These are phyloP conservation scores for Pogoniulus pusillus DNA, from an alignment of 2,797 vertebrate species.

Conservation along the genomic window DNA sequence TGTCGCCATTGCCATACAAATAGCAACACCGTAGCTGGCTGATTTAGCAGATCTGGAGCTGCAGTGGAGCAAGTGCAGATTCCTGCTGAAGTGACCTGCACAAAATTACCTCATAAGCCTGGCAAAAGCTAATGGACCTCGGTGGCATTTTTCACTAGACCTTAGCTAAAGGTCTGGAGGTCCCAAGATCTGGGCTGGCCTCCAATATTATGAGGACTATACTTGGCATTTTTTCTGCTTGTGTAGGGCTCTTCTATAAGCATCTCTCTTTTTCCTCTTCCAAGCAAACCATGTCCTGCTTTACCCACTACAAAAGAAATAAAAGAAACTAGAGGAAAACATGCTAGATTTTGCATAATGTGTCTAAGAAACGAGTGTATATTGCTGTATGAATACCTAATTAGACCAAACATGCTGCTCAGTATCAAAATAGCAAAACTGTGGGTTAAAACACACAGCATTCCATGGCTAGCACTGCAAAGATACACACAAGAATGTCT, in stretches of 20 bases:
- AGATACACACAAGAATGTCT: background rate
- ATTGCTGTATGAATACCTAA: constrained; percentile 31
- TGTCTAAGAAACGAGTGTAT: constrained; percentile 16
- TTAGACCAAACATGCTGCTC: constrained; percentile 26
- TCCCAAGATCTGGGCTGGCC: background rate
- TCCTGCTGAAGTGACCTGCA: background rate
- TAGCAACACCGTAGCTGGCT: background rate
- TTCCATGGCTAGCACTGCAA: background rate
- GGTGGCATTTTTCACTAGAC: background rate
- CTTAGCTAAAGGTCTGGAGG: background rate
- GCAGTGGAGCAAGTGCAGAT: background rate
- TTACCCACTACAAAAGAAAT: constrained; percentile 30
- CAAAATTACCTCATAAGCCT: background rate
- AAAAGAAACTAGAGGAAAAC: constrained; percentile 9
- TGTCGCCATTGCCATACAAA: background rate
- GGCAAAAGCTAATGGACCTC: background rate
- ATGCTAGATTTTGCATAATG: constrained; percentile 15
- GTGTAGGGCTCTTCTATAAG: background rate
- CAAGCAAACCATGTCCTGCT: background rate
- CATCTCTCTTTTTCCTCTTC: background rate
- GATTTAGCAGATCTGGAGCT: background rate
- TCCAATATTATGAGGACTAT: background rate
- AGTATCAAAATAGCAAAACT: constrained; percentile 3
- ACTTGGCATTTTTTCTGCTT: background rate
- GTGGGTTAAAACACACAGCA: background rate